Base-by-base conservation (phyloP, 2,888 invertebrate genomes). In the Morpho achilles region DNA sequence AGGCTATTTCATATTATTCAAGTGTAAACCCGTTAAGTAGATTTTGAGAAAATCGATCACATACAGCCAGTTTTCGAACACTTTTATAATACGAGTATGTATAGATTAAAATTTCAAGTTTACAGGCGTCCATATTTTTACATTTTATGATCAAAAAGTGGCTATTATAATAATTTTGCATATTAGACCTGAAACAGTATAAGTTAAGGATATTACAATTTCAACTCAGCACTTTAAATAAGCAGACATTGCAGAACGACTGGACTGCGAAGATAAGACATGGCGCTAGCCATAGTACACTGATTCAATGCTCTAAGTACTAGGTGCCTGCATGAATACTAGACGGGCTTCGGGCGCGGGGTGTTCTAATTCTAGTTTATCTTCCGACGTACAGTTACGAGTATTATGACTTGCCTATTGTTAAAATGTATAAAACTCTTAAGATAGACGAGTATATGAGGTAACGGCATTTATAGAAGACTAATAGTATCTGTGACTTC, bases 341-440 rank as follows among this genome's bases (percentile, higher is more conserved):
- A 40, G 46, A 7, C 53, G 47, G 53, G 32, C 41, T 46, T 53
- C 53, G 22, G 22, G 53, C 46, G 16, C 53, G 22, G 40, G 46
- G 16, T 47, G 40, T 41, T 53, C 53, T 53, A 53, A 53, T 53
- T 53, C 53, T 40, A 47, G 53, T 53, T 53, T 53, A 53, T 53
- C 46, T 53, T 53, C 22, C 53, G 40, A 40, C 41, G 46, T 41
- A 53, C 53, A 53, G 53, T 53, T 46, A 53, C 39, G 46, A 53
- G 16, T 41, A 8, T 47, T 45, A 53, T 53, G 46, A 53, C 45
- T 40, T 9, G 8, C 46, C 47, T 41, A 41, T 53, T 47, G 40
- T 53, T 46, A 7, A 8, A 52, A 9, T 43, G 43, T 9, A 43
- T 7, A 43, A 43, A 43, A 43, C 43, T 9, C 43, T 32, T 32